Conservation (phyloP, 2,113 vertebrate species). For the Xenopus tropicalis region DNA sequence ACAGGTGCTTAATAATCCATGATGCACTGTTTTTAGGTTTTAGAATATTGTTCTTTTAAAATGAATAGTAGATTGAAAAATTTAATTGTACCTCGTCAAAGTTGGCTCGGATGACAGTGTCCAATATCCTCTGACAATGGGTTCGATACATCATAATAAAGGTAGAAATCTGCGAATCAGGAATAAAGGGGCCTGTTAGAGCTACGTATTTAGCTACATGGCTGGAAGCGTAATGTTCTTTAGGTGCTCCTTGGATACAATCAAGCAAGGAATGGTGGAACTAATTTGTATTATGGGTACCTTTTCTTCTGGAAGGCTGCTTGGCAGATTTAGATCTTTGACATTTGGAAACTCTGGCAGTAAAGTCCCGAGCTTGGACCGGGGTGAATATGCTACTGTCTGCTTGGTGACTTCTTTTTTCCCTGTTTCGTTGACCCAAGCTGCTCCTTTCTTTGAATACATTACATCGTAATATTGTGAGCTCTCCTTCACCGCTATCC, state of each 20-base stretch:
- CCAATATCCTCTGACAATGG: slow-evolving; percentile 98
- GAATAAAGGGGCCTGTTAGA: background rate
- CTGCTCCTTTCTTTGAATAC: slow-evolving; percentile 98
- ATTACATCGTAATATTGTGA: slow-evolving; percentile 98
- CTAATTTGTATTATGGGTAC: slow-evolving; percentile 71
- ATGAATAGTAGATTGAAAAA: background rate
- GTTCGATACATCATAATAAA: slow-evolving; percentile 99
- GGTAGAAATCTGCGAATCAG: slow-evolving; percentile 83
- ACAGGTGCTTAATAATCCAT: no score
- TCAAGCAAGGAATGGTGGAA: slow-evolving; percentile 44
- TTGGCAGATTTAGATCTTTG: slow-evolving; percentile 98
- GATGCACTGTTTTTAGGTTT: no score
- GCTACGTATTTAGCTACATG: no score
- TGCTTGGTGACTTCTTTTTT: slow-evolving; percentile 99
- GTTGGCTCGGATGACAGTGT: slow-evolving; percentile 98
- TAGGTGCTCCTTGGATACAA: background rate
- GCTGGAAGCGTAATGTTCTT: background rate
- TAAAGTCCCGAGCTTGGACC: slow-evolving; percentile 96
- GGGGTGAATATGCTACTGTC: slow-evolving; percentile 98
- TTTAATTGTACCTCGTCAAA: slow-evolving; percentile 87
- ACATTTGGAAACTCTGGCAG: slow-evolving; percentile 99
- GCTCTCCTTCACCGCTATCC: slow-evolving; percentile 95
- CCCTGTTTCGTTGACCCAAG: slow-evolving; percentile 97
- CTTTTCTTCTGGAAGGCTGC: slow-evolving; percentile 97
- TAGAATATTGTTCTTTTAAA: no score